Evolutionary conservation across 2,797 vertebrate species (phyloP).

Genomic region (Tinamus major): DNA sequence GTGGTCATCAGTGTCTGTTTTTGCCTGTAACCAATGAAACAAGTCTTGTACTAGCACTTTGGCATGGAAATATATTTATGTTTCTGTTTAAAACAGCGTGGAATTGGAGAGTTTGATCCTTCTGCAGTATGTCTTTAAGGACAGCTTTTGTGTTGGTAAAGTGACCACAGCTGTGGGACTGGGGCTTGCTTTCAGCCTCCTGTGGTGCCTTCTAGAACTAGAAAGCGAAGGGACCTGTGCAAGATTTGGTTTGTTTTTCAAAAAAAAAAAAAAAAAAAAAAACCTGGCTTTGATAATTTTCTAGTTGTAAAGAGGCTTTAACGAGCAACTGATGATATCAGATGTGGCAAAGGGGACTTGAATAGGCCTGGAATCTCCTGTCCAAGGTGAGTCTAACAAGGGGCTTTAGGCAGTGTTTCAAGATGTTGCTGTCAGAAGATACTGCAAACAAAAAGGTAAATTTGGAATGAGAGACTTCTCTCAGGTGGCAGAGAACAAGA

Average conservation of each 20-base stretch:
- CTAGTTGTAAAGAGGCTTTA: slow-evolving; percentile 8
- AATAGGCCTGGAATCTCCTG: not conserved
- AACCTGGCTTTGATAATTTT: not conserved
- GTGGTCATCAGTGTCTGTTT: not conserved
- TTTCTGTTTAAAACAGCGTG: not conserved
- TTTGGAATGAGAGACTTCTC: not conserved
- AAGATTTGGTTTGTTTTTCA: not conserved
- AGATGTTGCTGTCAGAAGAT: not conserved
- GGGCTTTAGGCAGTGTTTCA: accelerated
- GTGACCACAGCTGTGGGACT: not conserved
- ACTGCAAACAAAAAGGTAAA: not conserved
- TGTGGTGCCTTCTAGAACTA: not conserved
- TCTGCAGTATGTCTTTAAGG: not conserved
- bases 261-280: not conserved
- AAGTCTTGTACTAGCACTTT: not conserved
- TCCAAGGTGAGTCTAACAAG: not conserved
- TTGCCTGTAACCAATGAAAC: not conserved
- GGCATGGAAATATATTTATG: not conserved
- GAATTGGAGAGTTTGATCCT: not conserved
- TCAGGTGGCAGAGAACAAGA: not conserved
- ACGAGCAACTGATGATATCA: not conserved
- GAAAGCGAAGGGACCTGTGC: not conserved
- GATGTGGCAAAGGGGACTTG: not conserved
- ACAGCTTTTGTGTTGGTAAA: not conserved
- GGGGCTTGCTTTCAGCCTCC: not conserved